Base-by-base conservation (phyloP, 2,888 invertebrate species). In the Phasia obesa region DNA sequence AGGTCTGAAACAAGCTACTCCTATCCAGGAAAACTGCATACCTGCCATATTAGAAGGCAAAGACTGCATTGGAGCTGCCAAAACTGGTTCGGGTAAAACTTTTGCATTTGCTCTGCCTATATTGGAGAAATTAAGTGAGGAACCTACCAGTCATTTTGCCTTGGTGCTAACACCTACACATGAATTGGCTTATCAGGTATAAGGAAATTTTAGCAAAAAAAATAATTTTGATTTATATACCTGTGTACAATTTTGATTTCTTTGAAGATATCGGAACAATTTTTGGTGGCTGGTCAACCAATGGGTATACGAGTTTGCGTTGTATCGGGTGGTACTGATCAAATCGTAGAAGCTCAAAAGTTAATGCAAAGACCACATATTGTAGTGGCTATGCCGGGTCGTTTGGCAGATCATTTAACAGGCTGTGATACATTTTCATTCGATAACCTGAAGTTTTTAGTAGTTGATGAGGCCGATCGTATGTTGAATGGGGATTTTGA, bases 1-100 rank as follows among this genome's bases (percentile, higher is more conserved):
- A 97, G 97, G 97, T 77, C 93, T 97, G 7, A 95, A 93, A 88
- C 92, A 92, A 60, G 96, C 97, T 11, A 97, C 97, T 2, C 94
- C 95, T 0, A 97, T 98, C 76, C 97, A 98, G 90, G 91, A 93
- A 87, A 94, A 95, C 84, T 97, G 97, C 88, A 95, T 98, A 87
- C 94, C 96, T 4, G 92, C 93, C 82, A 96, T 97, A 86, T 90
- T 97, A 47, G 88, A 92, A 78, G 98, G 98, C 0, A 92, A 93
- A 86, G 97, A 99, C 92, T 97, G 98, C 87, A 96, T 99, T 84
- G 99, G 98, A 9, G 98, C 98, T 87, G 98, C 99, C 0, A 98
- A 99, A 91, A 99, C 99, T 9, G 99, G 99, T 15, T 98, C 98
- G 74, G 99, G 99, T 2, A 99, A 99, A 93, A 99, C 99, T 0